These are phyloP conservation scores for Ceratotherium simum DNA, from an alignment of 2,113 vertebrate species.

Conservation along the genomic window DNA sequence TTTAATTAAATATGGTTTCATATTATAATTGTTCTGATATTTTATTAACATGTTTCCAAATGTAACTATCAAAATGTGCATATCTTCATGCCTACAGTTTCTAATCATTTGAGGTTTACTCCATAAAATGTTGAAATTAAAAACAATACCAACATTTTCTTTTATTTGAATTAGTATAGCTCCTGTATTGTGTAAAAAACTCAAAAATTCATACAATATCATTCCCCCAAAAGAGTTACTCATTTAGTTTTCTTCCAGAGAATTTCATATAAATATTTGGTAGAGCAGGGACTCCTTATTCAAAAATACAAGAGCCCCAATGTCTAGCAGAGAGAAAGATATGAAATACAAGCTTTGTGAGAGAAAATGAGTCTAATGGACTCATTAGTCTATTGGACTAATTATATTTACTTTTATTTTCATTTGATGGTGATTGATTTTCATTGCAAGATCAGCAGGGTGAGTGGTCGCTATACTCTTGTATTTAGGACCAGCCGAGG, in stretches of 20 bases:
- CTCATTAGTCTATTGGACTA: too few relatives aligned
- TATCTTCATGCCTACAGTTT: neutral
- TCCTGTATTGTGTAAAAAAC: neutral
- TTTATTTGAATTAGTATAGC: neutral
- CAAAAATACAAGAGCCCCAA: neutral
- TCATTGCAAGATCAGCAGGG: neutral
- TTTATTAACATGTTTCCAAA: constrained; percentile 55
- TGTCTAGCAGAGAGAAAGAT: neutral
- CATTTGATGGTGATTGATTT: neutral
- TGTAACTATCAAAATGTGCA: constrained; percentile 27
- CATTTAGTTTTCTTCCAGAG: neutral
- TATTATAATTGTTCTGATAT: constrained; percentile 50
- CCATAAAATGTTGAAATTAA: neutral
- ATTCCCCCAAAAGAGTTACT: neutral
- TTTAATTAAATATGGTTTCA: constrained; percentile 68
- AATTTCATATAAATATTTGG: neutral
- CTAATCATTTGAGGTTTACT: neutral
- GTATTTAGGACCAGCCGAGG: neutral
- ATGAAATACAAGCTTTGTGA: neutral
- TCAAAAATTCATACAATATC: neutral
- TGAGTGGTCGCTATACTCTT: neutral
- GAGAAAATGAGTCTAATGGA: neutral
- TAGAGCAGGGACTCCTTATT: neutral
- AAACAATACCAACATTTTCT: neutral
- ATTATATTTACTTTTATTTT: neutral